Base-by-base conservation (phyloP, 92 coral and sea anemone species). In the Anthopleura xanthogrammica region DNA sequence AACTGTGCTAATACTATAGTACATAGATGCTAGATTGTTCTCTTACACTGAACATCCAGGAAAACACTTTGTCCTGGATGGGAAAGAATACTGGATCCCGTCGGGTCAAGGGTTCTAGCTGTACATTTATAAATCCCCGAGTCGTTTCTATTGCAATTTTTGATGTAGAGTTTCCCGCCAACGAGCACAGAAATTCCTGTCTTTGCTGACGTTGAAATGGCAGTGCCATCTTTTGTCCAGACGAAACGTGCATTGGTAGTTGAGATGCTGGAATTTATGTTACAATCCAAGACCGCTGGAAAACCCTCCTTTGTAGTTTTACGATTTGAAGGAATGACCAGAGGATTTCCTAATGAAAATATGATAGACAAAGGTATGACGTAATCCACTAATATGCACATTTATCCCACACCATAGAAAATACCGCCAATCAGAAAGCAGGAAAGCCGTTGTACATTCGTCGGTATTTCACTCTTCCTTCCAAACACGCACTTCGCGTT, bases 21-120 rank as follows among this genome's bases (percentile, higher is more conserved):
- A 9, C 9, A 4, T 9, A 46, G 36, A 29, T 29, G 36, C 36
- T 29, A 4, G 0, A 43, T 43, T 43, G 50, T 43, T 43, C 14
- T 23, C 99, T 94, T 89, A 97, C 99, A 94, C 81, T 92, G 95
- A 72, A 97, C 88, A 56, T 97, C 97, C 77, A 97, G 83, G 60
- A 90, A 80, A 12, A 95, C 85, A 56, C 89, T 86, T 3, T 90
- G 82, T 14, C 99, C 99, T 36, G 92, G 86, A 54, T 94, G 86
- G 17, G 88, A 86, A 11, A 87, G 84, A n/a, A 93, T 87, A 62
- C 92, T 92, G 13, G 80, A 79, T 56, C 87, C 91, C 17, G 83
- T 83, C 12, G 87, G 58, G 79, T 94, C 95, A 22, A 90, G 85
- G 8, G 98, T 91, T 56, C 83, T 92, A 12, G 97, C 99, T 13